These are phyloP conservation scores for Dinoponera quadriceps DNA, from an alignment of 1,140 invertebrate genomes.

Conservation along the genomic window DNA sequence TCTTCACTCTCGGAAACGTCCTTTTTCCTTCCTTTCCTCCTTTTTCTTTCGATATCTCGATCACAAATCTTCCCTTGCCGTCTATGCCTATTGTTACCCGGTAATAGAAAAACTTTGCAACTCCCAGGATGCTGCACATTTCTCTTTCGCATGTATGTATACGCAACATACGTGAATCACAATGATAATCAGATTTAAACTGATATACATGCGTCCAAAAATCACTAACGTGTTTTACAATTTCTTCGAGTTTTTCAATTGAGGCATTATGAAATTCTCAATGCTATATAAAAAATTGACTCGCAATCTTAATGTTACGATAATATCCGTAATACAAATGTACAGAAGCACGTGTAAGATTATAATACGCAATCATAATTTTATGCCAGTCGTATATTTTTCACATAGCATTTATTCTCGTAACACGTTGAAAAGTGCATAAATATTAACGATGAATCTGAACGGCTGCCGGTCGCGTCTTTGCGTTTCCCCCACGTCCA, in stretches of 20 bases:
- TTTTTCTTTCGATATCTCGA: slow-evolving; percentile 55
- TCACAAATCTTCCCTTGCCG: slow-evolving; percentile 59
- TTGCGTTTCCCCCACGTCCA: background rate
- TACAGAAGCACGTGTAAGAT: too few species aligned
- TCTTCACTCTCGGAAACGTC: slow-evolving; percentile 62
- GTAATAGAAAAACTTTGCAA: slow-evolving; percentile 69
- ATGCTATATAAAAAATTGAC: slow-evolving; percentile 10
- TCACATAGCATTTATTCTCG: too few species aligned
- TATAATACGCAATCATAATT: too few species aligned
- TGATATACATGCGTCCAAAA: background rate
- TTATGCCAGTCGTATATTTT: too few species aligned
- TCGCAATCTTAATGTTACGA: too few species aligned
- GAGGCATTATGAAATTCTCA: background rate
- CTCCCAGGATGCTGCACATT: slow-evolving; percentile 32
- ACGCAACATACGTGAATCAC: slow-evolving; percentile 9
- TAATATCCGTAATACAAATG: too few species aligned
- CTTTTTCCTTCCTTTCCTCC: slow-evolving; percentile 45
- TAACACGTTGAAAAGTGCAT: background rate
- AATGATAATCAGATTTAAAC: slow-evolving; percentile 27
- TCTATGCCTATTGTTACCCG: slow-evolving; percentile 55
- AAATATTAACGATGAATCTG: slow-evolving; percentile 23
- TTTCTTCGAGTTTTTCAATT: slow-evolving; percentile 22
- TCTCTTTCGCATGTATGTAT: slow-evolving; percentile 36
- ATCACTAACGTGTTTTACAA: background rate
- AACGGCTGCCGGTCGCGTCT: too few species aligned